Conservation (phyloP, 2,113 vertebrate species). For the Lanius ludovicianus region DNA sequence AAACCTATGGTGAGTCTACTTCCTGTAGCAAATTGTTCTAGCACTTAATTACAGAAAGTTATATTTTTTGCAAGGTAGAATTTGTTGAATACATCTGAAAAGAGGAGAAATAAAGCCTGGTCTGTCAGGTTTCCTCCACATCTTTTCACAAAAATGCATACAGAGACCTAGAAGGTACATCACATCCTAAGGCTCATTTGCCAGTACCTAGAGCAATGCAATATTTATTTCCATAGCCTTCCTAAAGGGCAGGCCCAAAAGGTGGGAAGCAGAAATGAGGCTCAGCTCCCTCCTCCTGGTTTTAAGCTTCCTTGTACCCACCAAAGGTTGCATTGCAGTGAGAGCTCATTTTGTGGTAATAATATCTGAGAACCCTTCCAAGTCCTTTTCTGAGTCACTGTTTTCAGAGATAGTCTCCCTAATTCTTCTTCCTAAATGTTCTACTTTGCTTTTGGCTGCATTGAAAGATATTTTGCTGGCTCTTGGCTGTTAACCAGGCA, state of each 20-base stretch:
- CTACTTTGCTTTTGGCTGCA: not conserved
- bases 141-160: not conserved
- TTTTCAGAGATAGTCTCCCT: not conserved
- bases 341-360: not conserved
- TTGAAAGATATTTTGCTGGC: not conserved
- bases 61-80: not conserved
- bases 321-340: not conserved
- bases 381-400: not conserved
- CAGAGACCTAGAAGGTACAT: not conserved
- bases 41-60: not conserved
- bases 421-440: not conserved
- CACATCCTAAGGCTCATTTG: not conserved
- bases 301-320: not conserved
- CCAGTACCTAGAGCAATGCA: not conserved
- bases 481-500: not conserved
- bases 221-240: not conserved
- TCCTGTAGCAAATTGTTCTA: not conserved
- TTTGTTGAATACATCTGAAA: not conserved
- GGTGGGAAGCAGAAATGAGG: not conserved
- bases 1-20: not conserved
- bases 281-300: not conserved
- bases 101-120: not conserved
- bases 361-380: not conserved
- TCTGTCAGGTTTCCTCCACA: not conserved
- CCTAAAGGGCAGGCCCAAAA: not conserved